Base-by-base conservation (phyloP, 1,140 invertebrate genomes). In the Drosophila chauvacae region DNA sequence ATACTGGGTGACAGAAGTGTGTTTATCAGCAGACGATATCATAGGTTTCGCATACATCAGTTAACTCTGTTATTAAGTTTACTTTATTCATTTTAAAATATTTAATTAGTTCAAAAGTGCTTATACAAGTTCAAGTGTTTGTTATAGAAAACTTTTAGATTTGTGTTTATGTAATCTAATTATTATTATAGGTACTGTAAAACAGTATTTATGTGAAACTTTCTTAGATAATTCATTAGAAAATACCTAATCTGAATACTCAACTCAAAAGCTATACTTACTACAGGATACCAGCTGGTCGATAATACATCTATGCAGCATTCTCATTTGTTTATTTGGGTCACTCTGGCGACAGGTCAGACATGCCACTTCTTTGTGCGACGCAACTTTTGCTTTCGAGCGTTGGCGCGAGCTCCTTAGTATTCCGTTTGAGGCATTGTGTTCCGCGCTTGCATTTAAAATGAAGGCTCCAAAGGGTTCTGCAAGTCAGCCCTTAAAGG, bases 401-500 rank as follows among this genome's bases (percentile, higher is more conserved):
- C 63, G 42, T 59, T 62, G 51, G 65, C 66, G 39, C 57, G n/a
- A 41, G 55, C 48, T 51, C 42, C 33, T 51, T 51, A 60, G 65
- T 51, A 60, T 51, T 68, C 30, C n/a, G 23, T n/a, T 39, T 37
- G 11, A 0, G 7, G 37, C 69, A 57, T 84, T 85, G 62, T 81
- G 2, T 18, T 79, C n/a, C 7, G 45, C 3, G 37, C n/a, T 42
- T 45, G 45, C 60, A 56, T 59, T 59, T 33, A 44, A 73, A 80
- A 73, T 56, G 28, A 80, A 39, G 7, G 23, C 47, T 26, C 33
- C 20, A 60, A 35, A 57, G 60, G 39, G 58, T 79, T 72, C 45
- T 88, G 84, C 83, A 88, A 87, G 84, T 87, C 84, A 87, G 84
- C 62, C 77, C 77, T 80, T 83, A 88, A 80, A 80, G 65, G 69